phyloP scores from a whole-genome alignment of 1,140 invertebrate species.

The Drosophila kohkoa region DNA sequence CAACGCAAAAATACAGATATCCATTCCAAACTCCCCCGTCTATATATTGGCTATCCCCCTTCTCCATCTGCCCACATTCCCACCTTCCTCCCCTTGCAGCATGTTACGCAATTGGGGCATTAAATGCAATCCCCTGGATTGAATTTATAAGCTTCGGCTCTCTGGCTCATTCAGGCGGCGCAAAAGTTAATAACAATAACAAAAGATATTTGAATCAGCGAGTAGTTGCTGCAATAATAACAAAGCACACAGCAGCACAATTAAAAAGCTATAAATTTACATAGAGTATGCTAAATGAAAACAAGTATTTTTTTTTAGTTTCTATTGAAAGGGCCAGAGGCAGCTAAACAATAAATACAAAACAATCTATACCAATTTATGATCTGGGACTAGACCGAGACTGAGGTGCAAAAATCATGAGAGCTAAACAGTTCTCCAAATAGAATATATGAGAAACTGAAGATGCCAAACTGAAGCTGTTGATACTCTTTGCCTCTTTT shows the following conservation, averaged over 20 bases:
- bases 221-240: slow-evolving; percentile 26
- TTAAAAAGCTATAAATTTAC: slow-evolving; percentile 62
- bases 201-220: slow-evolving; percentile 18
- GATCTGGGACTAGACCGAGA: not conserved
- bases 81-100: not conserved
- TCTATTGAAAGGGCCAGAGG: slow-evolving; percentile 1
- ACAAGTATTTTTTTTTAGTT: slow-evolving; percentile 17
- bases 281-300: slow-evolving; percentile 15
- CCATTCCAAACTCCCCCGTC: slow-evolving; percentile 5
- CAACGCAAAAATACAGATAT: slow-evolving; percentile 72
- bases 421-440: slow-evolving; percentile 18
- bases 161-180: slow-evolving; percentile 51
- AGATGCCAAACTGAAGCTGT: not conserved
- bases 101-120: slow-evolving; percentile 62
- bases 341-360: not conserved
- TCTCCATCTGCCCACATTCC: slow-evolving; percentile 14
- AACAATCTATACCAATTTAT: slow-evolving; percentile 24
- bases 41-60: not conserved
- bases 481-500: not conserved
- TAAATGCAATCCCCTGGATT: slow-evolving; percentile 47
- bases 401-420: slow-evolving; percentile 37
- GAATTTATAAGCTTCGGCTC: slow-evolving; percentile 33
- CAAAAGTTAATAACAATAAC: slow-evolving; percentile 62
- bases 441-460: not conserved
- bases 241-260: slow-evolving; percentile 31